Percentiles rank a stretch among this genome's conserved stretches.
phyloP scores from a whole-genome alignment of 2,888 invertebrate species.

The Scaptodrosophila latifasciaeformis region DNA sequence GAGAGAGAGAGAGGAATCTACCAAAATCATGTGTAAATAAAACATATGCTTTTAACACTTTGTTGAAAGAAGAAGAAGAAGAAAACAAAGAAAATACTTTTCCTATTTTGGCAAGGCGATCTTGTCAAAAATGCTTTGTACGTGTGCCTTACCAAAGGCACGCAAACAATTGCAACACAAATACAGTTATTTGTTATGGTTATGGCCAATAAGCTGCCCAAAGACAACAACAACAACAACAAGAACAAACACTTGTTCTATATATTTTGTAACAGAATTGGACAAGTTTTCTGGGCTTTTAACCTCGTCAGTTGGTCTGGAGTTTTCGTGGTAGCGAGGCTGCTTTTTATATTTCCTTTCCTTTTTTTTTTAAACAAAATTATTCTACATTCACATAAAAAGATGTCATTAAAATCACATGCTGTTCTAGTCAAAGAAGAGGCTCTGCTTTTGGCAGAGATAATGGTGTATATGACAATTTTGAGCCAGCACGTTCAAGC shows the following conservation, averaged over 20 bases:
- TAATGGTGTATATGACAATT: too few species aligned
- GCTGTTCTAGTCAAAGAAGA: slow-evolving; percentile 46
- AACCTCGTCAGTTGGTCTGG: slow-evolving; percentile 23
- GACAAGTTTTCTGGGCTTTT: slow-evolving; percentile 30
- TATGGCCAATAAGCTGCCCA: slow-evolving; percentile 29
- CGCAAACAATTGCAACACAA: neutral
- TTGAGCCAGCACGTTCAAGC: too few species aligned
- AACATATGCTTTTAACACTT: slow-evolving; percentile 36
- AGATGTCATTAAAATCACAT: slow-evolving; percentile 61
- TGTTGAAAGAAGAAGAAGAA: too few species aligned
- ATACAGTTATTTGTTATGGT: neutral
- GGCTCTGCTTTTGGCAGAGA: too few species aligned
- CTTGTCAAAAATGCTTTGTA: slow-evolving; percentile 7
- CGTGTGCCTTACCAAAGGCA: slow-evolving; percentile 7
- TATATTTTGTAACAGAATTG: slow-evolving; percentile 5
- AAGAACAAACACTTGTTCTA: slow-evolving; percentile 10
- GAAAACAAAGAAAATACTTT: too few species aligned
- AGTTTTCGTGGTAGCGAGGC: too few species aligned
- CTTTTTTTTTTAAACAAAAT: too few species aligned
- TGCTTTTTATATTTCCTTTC: too few species aligned
- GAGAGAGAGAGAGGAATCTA: too few species aligned
- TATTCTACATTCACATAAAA: slow-evolving; percentile 13
- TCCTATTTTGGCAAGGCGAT: too few species aligned
- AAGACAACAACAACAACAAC: slow-evolving; percentile 4
- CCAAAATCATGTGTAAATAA: slow-evolving; percentile 28